phyloP scores from a whole-genome alignment of 2,113 vertebrate genomes.

The Trogon melanurus region DNA sequence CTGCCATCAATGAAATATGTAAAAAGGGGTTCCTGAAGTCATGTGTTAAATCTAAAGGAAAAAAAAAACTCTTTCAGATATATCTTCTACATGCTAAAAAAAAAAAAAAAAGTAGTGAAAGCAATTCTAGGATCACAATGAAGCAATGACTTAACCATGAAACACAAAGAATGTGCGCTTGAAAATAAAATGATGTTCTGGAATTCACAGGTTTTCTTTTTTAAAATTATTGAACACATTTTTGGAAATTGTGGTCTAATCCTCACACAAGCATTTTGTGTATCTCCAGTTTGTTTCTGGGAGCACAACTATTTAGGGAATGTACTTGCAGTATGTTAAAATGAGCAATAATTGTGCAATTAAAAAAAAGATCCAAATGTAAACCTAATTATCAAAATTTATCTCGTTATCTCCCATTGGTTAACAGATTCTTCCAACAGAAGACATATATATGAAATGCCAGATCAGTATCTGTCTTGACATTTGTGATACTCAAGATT shows the following conservation, averaged over 20 bases:
- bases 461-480: neutral
- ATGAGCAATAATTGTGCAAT: neutral
- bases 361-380: neutral
- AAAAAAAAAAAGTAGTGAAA: neutral
- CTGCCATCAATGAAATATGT: neutral
- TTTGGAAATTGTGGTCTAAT: neutral
- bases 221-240: neutral
- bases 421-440: neutral
- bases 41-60: neutral
- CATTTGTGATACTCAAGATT: neutral
- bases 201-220: neutral
- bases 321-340: neutral
- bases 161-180: neutral
- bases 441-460: neutral
- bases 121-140: neutral
- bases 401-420: neutral
- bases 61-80: neutral
- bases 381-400: neutral
- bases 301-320: neutral
- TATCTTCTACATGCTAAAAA: neutral
- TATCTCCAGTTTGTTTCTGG: neutral
- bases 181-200: neutral
- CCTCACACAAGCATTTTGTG: neutral
- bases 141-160: neutral
- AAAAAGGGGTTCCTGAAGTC: neutral